These are phyloP conservation scores for Colaptes auratus DNA, from an alignment of 2,113 vertebrate species.

Conservation along the genomic window DNA sequence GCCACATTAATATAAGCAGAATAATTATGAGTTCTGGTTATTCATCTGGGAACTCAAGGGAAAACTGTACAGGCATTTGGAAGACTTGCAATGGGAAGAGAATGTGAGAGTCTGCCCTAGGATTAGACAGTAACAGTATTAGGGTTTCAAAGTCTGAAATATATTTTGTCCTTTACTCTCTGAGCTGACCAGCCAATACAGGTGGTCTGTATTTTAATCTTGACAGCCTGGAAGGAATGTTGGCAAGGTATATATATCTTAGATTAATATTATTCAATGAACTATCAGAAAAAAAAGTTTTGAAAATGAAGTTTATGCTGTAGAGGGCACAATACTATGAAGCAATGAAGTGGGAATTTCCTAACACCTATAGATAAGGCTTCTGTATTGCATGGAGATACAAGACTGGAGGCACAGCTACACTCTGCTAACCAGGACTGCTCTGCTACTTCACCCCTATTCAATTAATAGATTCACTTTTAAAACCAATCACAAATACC, in stretches of 20 bases:
- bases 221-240: background rate
- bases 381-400: background rate
- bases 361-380: background rate
- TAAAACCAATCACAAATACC: background rate
- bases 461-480: background rate
- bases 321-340: background rate
- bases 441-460: background rate
- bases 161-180: background rate
- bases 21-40: background rate
- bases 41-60: background rate
- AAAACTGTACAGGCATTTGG: background rate
- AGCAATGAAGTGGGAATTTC: background rate
- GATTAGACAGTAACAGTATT: background rate
- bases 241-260: background rate
- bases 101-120: background rate
- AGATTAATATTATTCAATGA: background rate
- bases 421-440: background rate
- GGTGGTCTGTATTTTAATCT: background rate
- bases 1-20: slow-evolving; percentile 31
- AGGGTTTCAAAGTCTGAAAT: background rate
- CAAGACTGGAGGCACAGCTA: background rate
- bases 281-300: background rate
- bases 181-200: background rate
- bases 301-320: background rate
- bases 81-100: background rate